A percentile compares a stretch with the other conserved stretches of the same genome.
phyloP scores from a whole-genome alignment of 2,797 vertebrate genomes.

The Anguilla obscura region DNA sequence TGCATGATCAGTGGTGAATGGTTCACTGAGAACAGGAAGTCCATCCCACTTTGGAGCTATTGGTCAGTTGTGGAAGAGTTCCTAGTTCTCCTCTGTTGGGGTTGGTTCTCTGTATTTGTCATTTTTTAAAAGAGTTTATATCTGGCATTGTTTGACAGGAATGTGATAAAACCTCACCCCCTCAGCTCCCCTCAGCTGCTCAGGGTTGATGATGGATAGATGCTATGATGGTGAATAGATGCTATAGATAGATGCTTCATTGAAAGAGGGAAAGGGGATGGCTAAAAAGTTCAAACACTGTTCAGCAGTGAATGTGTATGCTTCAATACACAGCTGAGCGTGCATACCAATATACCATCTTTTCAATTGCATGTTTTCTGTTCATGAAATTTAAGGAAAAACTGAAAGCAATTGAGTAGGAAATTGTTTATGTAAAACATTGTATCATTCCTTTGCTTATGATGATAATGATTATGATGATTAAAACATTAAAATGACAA shows the following conservation, averaged over 20 bases:
- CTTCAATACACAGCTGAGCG: too few species aligned
- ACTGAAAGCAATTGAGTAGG: not conserved
- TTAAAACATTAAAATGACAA: not conserved
- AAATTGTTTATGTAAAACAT: not conserved
- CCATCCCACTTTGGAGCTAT: not conserved
- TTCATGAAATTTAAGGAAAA: not conserved
- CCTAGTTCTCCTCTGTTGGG: not conserved
- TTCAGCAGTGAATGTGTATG: too few species aligned
- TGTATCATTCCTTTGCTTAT: not conserved
- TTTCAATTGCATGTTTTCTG: not conserved
- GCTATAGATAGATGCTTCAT: not conserved
- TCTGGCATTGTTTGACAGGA: not conserved
- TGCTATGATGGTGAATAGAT: not conserved
- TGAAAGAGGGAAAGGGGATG: too few species aligned
- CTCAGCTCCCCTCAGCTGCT: not conserved
- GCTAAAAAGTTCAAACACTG: too few species aligned
- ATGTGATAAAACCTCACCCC: not conserved
- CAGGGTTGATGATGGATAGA: not conserved
- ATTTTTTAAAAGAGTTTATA: not conserved
- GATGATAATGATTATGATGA: not conserved
- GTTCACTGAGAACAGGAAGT: not conserved
- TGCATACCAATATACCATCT: too few species aligned
- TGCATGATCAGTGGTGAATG: not conserved
- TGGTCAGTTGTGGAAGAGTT: not conserved
- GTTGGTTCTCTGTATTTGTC: not conserved